Evolutionary conservation across 2,888 invertebrate species (phyloP), one percentile per base, ranked within the genome.

Genomic region (Dexiosoma caninum): DNA sequence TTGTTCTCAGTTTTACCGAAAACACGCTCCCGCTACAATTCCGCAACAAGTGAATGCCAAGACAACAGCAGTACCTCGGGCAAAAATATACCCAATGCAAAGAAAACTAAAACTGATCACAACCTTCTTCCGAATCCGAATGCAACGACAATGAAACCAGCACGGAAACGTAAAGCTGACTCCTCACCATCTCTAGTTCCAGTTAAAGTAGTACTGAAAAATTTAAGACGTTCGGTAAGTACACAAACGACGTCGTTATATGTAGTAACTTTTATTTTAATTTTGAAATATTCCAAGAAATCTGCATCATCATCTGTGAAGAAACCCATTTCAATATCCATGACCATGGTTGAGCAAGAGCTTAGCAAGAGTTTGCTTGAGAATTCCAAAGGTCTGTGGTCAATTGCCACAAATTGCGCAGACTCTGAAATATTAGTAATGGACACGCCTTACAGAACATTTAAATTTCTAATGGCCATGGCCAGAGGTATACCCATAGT

Each of bases 401-500:
- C 87, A 2, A 85, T 93, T 35, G 92, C 92, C 12, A 89, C 91
- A 12, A 84, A 86, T 82, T 84, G 85, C 0, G 91, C 92, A 30
- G 90, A 91, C 10, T 87, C 88, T 82, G 89, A 91, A n/a, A 91
- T 93, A 27, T 86, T 94, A 46, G 88, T 93, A 67, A 93, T 93
- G 14, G 87, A 91, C 83, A 89, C 82, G 23, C 83, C 90, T 51
- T 90, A 91, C 86, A 90, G 93, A 2, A 93, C 93, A 0, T 92
- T 91, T 84, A 94, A 94, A 87, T 85, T 93, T 82, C 87, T 94
- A 16, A 91, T 92, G 27, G 93, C 93, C 0, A 90, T 93, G 59
- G 93, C 93, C 0, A 90, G 92, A 46, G 93, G 92, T 51, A 91
- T 91, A 85, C 93, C 93, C 0, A 92, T 94, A 40, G 93, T 93